Conservation (phyloP, 2,113 vertebrate species). For the Catharus fuscescens region DNA sequence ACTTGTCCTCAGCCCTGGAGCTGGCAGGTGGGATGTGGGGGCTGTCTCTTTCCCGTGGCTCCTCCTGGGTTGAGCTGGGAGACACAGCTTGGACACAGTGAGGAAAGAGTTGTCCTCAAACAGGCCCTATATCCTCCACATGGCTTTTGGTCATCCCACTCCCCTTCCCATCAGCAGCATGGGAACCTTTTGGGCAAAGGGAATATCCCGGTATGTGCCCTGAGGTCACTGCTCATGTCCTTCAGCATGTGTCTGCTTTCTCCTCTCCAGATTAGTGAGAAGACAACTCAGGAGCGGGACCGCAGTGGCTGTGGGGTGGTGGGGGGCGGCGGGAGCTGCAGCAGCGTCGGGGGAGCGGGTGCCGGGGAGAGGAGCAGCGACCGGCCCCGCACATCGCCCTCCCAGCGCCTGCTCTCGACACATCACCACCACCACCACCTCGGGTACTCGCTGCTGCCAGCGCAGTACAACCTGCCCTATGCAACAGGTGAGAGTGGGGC, state of each 20-base stretch:
- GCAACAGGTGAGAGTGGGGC: constrained; percentile 85
- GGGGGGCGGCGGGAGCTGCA: constrained; percentile 79
- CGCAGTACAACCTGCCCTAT: constrained; percentile 95
- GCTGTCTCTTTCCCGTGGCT: neutral
- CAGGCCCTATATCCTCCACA: neutral
- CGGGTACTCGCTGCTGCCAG: constrained; percentile 92
- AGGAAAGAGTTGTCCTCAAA: neutral
- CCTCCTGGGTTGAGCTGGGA: neutral
- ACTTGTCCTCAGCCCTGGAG: neutral
- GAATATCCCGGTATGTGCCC: rapidly evolving
- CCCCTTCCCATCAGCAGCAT: rapidly evolving
- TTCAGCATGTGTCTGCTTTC: constrained; percentile 20
- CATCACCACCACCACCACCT: constrained; percentile 98
- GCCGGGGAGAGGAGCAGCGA: constrained; percentile 83
- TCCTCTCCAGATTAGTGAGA: constrained; percentile 79
- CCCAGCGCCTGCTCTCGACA: constrained; percentile 93
- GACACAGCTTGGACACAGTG: neutral
- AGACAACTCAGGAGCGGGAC: constrained; percentile 89
- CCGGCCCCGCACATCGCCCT: constrained; percentile 94
- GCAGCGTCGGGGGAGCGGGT: constrained; percentile 64
- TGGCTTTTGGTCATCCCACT: neutral
- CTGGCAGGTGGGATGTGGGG: neutral
- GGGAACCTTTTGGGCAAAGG: neutral
- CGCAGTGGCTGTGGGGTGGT: constrained; percentile 81
- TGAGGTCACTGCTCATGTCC: rapidly evolving